Evolutionary conservation across 2,797 vertebrate genomes (phyloP), one percentile per base, ranked within the genome.

Genomic region (Xenentodon cancila): DNA sequence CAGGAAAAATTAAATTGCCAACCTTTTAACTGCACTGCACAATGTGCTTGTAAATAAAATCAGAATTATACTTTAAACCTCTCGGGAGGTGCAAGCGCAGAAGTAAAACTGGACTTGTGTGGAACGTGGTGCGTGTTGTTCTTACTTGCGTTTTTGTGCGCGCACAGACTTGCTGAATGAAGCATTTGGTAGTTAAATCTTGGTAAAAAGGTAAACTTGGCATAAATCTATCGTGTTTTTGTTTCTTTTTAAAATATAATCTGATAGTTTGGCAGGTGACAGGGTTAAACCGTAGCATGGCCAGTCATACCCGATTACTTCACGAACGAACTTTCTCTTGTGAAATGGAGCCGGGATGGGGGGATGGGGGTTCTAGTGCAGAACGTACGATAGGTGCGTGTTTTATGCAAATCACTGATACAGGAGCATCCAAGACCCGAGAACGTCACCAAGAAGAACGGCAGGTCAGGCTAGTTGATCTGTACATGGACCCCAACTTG

Each of bases 41-140:
- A 55, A 73, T 48, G 71, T 78, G 72, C 75, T 75, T 49, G 64
- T 75, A 72, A 75, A 76, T 73, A 70, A 75, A 77, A 55, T 72
- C 67, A 34, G 59, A 70, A 55, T 82, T 63, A 73, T 12, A 57
- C 82, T 63, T 68, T 44, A 67, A 85, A 70, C 48, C 77, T 42
- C 18, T 45, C 11, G 34, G 21, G 45, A 67, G 80, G 66, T 71
- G 80, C 62, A 58, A 81, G 73, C 72, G 55, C 66, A 67, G 56
- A 53, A 51, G 43, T 73, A 47, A 46, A 64, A 27, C 63, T 18
- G 27, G 20, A 44, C 44, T 16, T 62, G 64, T 61, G 75, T 46
- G 78, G 70, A 77, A 83, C 82, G 80, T 73, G 64, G 68, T 76
- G 68, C 79, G 80, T 71, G 60, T 66, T 73, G 45, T 64, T 82